These are phyloP conservation scores for Strix aluco DNA, from an alignment of 2,113 vertebrate species.

Conservation along the genomic window DNA sequence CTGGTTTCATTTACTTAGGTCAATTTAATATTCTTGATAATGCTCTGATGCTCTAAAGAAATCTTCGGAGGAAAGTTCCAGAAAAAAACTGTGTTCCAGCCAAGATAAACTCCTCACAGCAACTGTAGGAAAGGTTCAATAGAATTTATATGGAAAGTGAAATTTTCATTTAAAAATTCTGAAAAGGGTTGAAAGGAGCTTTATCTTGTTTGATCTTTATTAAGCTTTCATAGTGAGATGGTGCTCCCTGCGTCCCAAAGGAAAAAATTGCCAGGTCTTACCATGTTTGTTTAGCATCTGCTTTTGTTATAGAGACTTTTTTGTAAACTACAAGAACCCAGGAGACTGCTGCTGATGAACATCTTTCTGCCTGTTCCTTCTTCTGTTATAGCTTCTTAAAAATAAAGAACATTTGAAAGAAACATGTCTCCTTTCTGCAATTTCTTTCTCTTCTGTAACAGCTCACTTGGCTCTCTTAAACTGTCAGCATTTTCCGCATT, in stretches of 20 bases:
- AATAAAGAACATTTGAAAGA: neutral
- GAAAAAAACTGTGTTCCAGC: neutral
- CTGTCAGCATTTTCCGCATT: neutral
- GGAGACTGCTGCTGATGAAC: neutral
- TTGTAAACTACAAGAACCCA: neutral
- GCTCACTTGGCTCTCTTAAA: neutral
- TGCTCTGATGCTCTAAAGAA: neutral
- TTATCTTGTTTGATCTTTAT: conserved; percentile 7
- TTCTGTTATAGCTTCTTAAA: neutral
- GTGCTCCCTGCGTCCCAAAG: neutral
- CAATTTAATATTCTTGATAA: neutral
- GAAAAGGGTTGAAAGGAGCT: neutral
- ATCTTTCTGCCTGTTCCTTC: neutral
- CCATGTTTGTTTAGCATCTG: neutral
- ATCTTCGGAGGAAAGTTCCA: neutral
- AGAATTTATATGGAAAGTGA: neutral
- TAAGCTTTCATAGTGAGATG: neutral
- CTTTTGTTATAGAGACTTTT: neutral
- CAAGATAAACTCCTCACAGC: neutral
- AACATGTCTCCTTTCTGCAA: neutral
- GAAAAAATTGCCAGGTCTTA: neutral
- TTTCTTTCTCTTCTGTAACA: neutral
- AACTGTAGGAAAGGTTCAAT: neutral
- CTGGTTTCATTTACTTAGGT: neutral
- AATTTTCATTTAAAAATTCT: conserved; percentile 39